These are phyloP conservation scores for Apis cerana DNA, from an alignment of 1,140 invertebrate genomes.

Conservation along the genomic window DNA sequence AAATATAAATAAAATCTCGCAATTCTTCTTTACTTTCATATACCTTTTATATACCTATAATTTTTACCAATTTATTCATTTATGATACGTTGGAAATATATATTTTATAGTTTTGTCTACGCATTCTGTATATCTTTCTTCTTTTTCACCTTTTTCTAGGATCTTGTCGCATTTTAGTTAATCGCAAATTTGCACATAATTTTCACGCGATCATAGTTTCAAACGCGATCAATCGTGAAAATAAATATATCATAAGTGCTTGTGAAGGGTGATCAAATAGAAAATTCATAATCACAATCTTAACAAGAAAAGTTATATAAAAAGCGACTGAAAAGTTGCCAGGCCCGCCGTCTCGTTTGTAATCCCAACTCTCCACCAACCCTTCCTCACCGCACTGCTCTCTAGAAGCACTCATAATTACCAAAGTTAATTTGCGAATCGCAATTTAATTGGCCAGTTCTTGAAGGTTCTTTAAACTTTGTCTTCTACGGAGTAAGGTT, in stretches of 20 bases:
- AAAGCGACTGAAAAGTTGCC: constrained; percentile 66
- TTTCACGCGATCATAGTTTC: background rate
- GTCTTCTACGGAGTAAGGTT: background rate
- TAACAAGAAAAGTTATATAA: constrained; percentile 68
- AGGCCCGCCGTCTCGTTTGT: constrained; percentile 59
- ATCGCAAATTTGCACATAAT: background rate
- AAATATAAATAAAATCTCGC: too few relatives aligned
- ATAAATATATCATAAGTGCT: background rate
- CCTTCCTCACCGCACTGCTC: constrained; percentile 51
- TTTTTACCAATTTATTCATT: background rate
- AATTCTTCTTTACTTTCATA: too few relatives aligned
- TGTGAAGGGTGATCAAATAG: background rate
- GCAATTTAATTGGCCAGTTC: constrained; percentile 67
- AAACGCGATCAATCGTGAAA: background rate
- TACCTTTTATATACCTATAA: background rate
- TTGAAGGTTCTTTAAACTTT: constrained; percentile 66
- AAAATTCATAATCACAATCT: constrained; percentile 68
- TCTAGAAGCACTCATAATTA: constrained; percentile 63
- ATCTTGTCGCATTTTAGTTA: background rate
- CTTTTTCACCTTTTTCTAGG: background rate
- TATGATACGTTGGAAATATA: background rate
- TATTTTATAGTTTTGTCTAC: background rate
- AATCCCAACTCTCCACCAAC: constrained; percentile 49
- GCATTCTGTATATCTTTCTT: background rate
- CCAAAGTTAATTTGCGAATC: constrained; percentile 68